Conservation (phyloP, 2,888 invertebrate genomes). For the Rotaria socialis region DNA sequence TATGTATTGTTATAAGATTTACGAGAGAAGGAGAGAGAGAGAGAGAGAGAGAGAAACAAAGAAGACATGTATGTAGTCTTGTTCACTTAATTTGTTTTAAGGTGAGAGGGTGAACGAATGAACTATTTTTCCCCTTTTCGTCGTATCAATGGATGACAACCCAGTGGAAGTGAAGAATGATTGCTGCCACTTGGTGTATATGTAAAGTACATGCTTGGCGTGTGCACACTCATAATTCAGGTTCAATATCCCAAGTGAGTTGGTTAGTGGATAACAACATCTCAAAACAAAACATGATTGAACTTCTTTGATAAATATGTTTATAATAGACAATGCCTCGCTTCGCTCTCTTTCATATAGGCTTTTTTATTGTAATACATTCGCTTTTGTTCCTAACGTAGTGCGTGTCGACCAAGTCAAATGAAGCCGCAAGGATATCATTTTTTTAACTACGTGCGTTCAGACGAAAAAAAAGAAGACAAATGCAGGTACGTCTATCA, state of each 20-base stretch:
- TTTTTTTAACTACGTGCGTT: neutral
- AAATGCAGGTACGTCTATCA: neutral
- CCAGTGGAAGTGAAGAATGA: neutral
- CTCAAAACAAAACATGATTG: conserved; percentile 22
- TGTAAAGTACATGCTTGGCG: neutral
- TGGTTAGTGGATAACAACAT: conserved; percentile 28
- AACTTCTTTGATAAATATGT: conserved; percentile 20
- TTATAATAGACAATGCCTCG: neutral
- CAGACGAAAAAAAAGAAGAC: neutral
- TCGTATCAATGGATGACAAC: neutral
- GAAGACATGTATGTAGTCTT: neutral
- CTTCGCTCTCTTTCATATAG: neutral
- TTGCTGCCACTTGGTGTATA: neutral
- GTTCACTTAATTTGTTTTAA: conserved; percentile 7
- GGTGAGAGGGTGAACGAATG: neutral
- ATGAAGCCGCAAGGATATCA: conserved; percentile 29
- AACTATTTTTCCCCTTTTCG: too few species aligned
- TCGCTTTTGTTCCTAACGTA: neutral
- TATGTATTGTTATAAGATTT: neutral
- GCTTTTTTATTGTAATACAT: neutral
- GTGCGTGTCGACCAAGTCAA: conserved; percentile 20
- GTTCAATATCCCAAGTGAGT: conserved; percentile 24
- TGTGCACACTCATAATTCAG: neutral
- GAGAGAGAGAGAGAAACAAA: neutral
- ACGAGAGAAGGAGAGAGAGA: neutral